A percentile compares a stretch with the other conserved stretches of the same genome.
phyloP scores from a whole-genome alignment of 2,888 invertebrate genomes.

The Euphydryas editha region DNA sequence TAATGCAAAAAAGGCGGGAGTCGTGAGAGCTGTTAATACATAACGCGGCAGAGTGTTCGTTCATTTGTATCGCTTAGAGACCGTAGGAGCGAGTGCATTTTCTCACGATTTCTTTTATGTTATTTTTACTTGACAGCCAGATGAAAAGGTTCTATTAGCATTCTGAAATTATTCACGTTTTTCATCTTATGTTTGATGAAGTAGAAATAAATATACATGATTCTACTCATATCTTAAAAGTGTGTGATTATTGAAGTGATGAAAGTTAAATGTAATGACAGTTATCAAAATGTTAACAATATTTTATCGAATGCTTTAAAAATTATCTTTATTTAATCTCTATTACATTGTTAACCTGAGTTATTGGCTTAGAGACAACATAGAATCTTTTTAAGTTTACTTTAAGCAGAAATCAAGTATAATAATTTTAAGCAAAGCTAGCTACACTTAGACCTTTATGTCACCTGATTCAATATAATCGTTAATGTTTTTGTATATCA shows the following conservation, averaged over 20 bases:
- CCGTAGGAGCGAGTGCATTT: slow-evolving; percentile 17
- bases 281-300: background rate
- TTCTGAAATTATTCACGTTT: slow-evolving; percentile 24
- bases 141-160: slow-evolving; percentile 23
- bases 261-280: background rate
- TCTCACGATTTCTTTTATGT: slow-evolving; percentile 28
- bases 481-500: too few species aligned
- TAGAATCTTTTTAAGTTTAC: too few species aligned
- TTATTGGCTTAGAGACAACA: too few species aligned
- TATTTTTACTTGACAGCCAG: slow-evolving; percentile 24
- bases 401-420: too few species aligned
- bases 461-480: too few species aligned
- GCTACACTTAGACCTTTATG: too few species aligned
- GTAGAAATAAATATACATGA: background rate
- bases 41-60: slow-evolving; percentile 51
- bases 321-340: too few species aligned
- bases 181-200: slow-evolving; percentile 2
- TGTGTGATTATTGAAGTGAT: background rate
- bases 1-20: slow-evolving; percentile 41
- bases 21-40: slow-evolving; percentile 47
- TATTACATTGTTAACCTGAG: too few species aligned
- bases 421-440: too few species aligned
- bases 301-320: background rate
- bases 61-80: slow-evolving; percentile 52
- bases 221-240: background rate